Percentiles rank a stretch among this genome's conserved stretches.
Conservation (phyloP, 2,888 invertebrate species). For the Ochropacha duplaris region DNA sequence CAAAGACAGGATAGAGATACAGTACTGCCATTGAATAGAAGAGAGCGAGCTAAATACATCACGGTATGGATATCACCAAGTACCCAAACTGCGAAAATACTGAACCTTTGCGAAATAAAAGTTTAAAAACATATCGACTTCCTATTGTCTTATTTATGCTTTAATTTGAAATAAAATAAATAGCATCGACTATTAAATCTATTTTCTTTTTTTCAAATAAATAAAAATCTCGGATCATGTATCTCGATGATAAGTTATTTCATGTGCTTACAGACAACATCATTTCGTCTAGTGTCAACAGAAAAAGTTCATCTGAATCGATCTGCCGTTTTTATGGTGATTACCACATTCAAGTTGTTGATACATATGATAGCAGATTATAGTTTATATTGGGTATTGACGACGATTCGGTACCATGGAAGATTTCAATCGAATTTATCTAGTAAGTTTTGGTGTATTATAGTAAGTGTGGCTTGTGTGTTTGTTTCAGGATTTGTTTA, state of each 20-base stretch:
- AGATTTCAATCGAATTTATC: slow-evolving; percentile 46
- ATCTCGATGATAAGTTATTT: not conserved
- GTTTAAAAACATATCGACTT: not conserved
- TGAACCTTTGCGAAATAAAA: not conserved
- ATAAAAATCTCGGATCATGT: not conserved
- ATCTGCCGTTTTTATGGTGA: slow-evolving; percentile 83
- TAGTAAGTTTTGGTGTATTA: slow-evolving; percentile 40
- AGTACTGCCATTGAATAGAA: slow-evolving; percentile 85
- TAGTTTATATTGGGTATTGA: slow-evolving; percentile 90
- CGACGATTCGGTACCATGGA: slow-evolving; percentile 63
- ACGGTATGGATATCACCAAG: slow-evolving; percentile 61
- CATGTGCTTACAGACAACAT: slow-evolving; percentile 74
- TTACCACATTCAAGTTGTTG: slow-evolving; percentile 87
- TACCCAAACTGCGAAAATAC: not conserved
- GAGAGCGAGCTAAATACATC: slow-evolving; percentile 85
- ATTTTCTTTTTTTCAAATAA: not conserved
- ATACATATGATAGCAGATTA: slow-evolving; percentile 91
- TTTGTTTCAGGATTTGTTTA: not conserved
- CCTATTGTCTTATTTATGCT: too few species aligned
- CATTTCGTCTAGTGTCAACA: slow-evolving; percentile 81
- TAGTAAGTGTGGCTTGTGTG: not conserved
- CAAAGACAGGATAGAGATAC: slow-evolving; percentile 83
- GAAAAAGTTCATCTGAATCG: slow-evolving; percentile 83
- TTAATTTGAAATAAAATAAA: too few species aligned
- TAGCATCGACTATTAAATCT: too few species aligned